Conservation (phyloP, 1,140 invertebrate genomes). For the Dendroctonus valens region DNA sequence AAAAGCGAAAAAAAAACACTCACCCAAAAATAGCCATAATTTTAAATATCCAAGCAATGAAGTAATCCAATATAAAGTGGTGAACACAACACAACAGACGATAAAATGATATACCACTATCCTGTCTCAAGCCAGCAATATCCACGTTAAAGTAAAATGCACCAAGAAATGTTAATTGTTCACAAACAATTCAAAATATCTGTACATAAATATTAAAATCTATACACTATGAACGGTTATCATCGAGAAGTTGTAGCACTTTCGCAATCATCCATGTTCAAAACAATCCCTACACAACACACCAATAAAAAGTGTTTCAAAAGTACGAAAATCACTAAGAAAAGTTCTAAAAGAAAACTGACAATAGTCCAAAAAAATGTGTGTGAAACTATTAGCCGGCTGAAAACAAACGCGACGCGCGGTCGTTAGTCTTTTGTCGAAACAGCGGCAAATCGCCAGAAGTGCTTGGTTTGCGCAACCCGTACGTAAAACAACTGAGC, state of each 20-base stretch:
- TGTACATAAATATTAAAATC: no score
- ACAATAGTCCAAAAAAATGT: conserved; percentile 10
- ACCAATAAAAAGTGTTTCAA: no score
- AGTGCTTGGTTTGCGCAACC: conserved; percentile 27
- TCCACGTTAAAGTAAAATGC: not conserved
- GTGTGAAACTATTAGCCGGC: conserved; percentile 11
- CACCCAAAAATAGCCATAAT: conserved; percentile 24
- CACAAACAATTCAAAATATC: no score
- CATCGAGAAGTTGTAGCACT: no score
- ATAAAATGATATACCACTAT: conserved; percentile 1
- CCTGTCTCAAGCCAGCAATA: not conserved
- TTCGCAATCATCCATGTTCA: no score
- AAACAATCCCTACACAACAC: no score
- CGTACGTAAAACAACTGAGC: conserved; percentile 31
- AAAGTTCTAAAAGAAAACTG: not conserved
- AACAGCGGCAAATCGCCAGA: conserved; percentile 7
- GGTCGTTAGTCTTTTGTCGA: conserved; percentile 30
- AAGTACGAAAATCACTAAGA: no score
- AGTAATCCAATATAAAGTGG: conserved; percentile 23
- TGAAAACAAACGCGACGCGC: conserved; percentile 27
- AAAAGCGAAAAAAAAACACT: not conserved
- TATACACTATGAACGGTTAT: no score
- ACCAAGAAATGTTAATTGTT: not conserved
- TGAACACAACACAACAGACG: conserved; percentile 1
- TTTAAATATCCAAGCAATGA: conserved; percentile 20